Conservation (phyloP, 2,113 vertebrate genomes). For the Cervus canadensis region DNA sequence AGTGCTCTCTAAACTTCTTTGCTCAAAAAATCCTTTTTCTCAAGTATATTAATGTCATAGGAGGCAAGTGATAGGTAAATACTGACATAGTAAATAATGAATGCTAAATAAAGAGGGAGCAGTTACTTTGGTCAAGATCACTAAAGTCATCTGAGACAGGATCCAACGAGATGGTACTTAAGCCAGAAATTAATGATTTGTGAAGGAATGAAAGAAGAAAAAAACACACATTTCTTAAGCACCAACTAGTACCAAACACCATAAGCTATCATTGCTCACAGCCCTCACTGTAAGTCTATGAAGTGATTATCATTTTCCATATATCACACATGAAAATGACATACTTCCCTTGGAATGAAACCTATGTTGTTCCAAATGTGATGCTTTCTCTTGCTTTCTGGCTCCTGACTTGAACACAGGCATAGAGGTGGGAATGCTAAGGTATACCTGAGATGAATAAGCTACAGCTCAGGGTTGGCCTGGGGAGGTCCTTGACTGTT, state of each 20-base stretch:
- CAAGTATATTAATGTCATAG: not conserved
- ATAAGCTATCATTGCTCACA: not conserved
- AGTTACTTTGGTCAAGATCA: slow-evolving; percentile 21
- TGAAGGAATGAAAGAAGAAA: not conserved
- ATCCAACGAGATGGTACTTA: not conserved
- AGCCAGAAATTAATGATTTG: not conserved
- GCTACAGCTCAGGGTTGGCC: not conserved
- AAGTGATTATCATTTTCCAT: not conserved
- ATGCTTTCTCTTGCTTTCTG: not conserved
- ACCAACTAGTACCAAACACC: not conserved
- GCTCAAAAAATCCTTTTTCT: not conserved
- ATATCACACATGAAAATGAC: not conserved
- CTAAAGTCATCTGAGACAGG: not conserved
- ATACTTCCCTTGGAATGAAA: not conserved
- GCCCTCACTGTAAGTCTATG: not conserved
- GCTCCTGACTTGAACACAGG: not conserved
- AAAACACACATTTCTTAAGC: not conserved
- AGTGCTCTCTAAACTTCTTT: not conserved
- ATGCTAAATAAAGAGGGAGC: not conserved
- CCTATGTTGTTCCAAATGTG: not conserved
- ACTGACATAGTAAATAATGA: not conserved
- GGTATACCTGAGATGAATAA: not conserved
- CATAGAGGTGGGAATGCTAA: not conserved
- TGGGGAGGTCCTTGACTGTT: not conserved
- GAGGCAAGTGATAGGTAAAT: not conserved